Percentiles rank a stretch among this genome's conserved stretches.
phyloP scores from a whole-genome alignment of 2,797 vertebrate genomes.

The Xenentodon cancila region DNA sequence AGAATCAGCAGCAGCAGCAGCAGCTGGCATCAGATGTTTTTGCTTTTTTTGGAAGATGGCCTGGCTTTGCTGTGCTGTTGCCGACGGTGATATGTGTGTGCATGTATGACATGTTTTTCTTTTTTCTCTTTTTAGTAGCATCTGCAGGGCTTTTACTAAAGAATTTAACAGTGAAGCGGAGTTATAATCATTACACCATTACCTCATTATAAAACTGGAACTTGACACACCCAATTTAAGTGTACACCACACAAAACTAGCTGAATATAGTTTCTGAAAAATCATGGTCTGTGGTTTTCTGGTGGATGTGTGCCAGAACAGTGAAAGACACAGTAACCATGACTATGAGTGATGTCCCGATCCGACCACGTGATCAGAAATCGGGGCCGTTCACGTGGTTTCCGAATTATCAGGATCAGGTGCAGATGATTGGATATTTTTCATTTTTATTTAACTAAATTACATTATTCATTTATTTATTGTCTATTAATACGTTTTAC shows the following conservation, averaged over 20 bases:
- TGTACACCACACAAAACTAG: not conserved
- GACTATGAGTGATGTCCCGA: too few relatives aligned
- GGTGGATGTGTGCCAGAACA: not conserved
- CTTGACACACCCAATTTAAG: too few relatives aligned
- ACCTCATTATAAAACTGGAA: too few relatives aligned
- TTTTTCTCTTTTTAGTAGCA: conserved; percentile 6
- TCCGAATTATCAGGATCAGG: too few relatives aligned
- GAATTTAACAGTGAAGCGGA: not conserved
- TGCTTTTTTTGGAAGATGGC: conserved; percentile 15
- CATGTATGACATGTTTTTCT: conserved; percentile 7
- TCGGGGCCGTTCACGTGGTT: too few relatives aligned
- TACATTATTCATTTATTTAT: too few relatives aligned
- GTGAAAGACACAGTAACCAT: too few relatives aligned
- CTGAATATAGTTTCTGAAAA: not conserved
- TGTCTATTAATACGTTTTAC: too few relatives aligned
- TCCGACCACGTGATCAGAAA: too few relatives aligned
- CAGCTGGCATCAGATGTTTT: conserved; percentile 24
- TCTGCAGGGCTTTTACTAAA: conserved; percentile 26
- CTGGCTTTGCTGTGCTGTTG: conserved; percentile 30
- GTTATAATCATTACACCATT: too few relatives aligned
- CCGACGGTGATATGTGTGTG: conserved; percentile 16
- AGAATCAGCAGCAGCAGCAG: conserved; percentile 11
- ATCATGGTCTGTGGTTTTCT: not conserved
- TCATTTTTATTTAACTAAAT: too few relatives aligned
- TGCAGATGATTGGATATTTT: too few relatives aligned